These are phyloP conservation scores for Melanostigma gelatinosum DNA, from an alignment of 2,113 vertebrate species.

Conservation along the genomic window DNA sequence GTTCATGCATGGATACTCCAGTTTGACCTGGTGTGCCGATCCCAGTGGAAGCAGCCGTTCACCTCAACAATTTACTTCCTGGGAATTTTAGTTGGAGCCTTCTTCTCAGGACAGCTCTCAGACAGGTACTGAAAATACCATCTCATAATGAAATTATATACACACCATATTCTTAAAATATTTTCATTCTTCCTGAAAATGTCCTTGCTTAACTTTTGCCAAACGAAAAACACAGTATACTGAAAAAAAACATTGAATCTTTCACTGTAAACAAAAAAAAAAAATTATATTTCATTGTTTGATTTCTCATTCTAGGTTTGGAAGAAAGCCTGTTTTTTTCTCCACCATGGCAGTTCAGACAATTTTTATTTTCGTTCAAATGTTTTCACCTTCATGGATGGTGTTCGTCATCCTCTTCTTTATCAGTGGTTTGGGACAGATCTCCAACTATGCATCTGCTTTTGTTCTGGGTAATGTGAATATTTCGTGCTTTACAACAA, in stretches of 20 bases:
- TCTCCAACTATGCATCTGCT: conserved; percentile 88
- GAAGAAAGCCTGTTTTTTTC: conserved; percentile 89
- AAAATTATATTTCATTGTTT: not conserved
- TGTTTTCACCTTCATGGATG: conserved; percentile 87
- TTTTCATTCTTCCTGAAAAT: not conserved
- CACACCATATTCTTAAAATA: too few species aligned
- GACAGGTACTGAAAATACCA: too few species aligned
- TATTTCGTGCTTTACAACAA: not conserved
- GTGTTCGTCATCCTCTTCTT: conserved; percentile 85
- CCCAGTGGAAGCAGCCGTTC: too few species aligned
- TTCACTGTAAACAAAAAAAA: not conserved
- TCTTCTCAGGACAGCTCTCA: too few species aligned
- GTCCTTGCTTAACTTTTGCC: not conserved
- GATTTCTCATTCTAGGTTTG: conserved; percentile 78
- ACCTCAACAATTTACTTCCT: too few species aligned
- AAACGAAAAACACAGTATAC: not conserved
- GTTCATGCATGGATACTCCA: too few species aligned
- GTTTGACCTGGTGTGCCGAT: too few species aligned
- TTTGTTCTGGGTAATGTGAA: conserved; percentile 87
- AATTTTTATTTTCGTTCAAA: conserved; percentile 84
- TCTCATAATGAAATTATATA: too few species aligned
- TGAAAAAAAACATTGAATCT: too few species aligned
- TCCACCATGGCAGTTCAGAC: conserved; percentile 87
- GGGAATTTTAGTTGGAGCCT: too few species aligned
- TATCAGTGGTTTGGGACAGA: conserved; percentile 87